phyloP scores from a whole-genome alignment of 1,140 invertebrate species.

The Danaus plexippus region DNA sequence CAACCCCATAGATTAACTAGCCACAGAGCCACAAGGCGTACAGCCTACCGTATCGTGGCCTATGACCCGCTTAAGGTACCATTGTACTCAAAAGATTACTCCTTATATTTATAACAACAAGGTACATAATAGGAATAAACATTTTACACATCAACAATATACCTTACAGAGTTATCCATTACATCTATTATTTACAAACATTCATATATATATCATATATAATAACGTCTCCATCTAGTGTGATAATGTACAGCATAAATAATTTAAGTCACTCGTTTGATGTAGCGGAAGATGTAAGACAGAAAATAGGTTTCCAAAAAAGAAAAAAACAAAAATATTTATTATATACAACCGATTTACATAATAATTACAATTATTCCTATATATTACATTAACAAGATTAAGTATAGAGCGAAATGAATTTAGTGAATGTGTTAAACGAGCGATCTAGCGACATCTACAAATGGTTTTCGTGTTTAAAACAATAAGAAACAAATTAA shows the following conservation, averaged over 20 bases:
- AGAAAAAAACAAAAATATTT: neutral
- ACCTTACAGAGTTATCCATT: neutral
- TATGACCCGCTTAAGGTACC: too few relatives aligned
- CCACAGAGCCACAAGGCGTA: too few relatives aligned
- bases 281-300: too few relatives aligned
- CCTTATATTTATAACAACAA: conserved; percentile 17
- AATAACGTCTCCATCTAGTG: neutral
- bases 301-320: too few relatives aligned
- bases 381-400: conserved; percentile 45
- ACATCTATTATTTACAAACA: conserved; percentile 16
- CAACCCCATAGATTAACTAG: conserved; percentile 18
- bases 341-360: conserved; percentile 68
- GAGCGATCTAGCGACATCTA: conserved; percentile 20
- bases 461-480: neutral
- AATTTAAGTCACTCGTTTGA: neutral
- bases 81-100: too few relatives aligned
- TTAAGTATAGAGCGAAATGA: conserved; percentile 11
- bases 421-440: neutral
- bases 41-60: too few relatives aligned
- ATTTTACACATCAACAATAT: conserved; percentile 63
- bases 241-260: neutral
- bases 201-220: conserved; percentile 1
- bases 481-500: too few relatives aligned
- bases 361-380: conserved; percentile 42
- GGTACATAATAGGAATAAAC: conserved; percentile 67